phyloP scores from a whole-genome alignment of 2,888 invertebrate genomes.

The Pecten maximus region DNA sequence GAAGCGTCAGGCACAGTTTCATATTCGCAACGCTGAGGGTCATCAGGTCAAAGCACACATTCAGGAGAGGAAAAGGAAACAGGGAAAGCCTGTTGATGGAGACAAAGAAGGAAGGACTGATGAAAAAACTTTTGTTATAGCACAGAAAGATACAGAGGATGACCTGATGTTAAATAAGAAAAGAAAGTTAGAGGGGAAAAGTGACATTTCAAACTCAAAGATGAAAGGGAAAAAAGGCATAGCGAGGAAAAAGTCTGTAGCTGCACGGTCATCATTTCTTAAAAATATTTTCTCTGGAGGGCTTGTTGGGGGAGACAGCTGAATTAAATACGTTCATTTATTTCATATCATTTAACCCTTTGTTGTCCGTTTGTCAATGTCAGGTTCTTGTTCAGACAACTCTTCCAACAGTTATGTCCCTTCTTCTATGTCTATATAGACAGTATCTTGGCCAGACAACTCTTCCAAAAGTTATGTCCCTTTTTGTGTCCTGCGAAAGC shows the following conservation, averaged over 20 bases:
- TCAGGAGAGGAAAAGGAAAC: slow-evolving; percentile 57
- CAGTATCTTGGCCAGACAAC: too few relatives aligned
- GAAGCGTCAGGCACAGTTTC: slow-evolving; percentile 91
- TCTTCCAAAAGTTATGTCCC: too few relatives aligned
- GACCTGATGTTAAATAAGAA: slow-evolving; percentile 66
- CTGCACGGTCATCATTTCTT: slow-evolving; percentile 65
- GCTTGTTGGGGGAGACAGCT: slow-evolving; percentile 43
- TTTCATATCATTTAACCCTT: too few relatives aligned
- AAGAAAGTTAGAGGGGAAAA: slow-evolving; percentile 43
- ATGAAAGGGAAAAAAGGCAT: slow-evolving; percentile 41
- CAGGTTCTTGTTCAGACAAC: too few relatives aligned
- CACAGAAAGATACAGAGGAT: slow-evolving; percentile 73
- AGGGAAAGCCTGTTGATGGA: slow-evolving; percentile 48
- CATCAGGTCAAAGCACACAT: slow-evolving; percentile 62
- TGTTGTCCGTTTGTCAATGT: too few relatives aligned
- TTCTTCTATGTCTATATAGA: too few relatives aligned
- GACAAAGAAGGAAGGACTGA: slow-evolving; percentile 40
- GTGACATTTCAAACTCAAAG: neutral
- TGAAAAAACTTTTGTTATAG: slow-evolving; percentile 61
- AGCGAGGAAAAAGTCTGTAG: slow-evolving; percentile 48
- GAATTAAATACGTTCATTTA: neutral
- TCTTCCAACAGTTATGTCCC: too few relatives aligned
- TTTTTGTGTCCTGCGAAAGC: too few relatives aligned
- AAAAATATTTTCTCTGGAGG: slow-evolving; percentile 72
- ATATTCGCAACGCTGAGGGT: slow-evolving; percentile 88